A percentile compares a stretch with the other conserved stretches of the same genome.
These are phyloP conservation scores for Masticophis lateralis DNA, from an alignment of 2,797 vertebrate genomes.

Conservation along the genomic window DNA sequence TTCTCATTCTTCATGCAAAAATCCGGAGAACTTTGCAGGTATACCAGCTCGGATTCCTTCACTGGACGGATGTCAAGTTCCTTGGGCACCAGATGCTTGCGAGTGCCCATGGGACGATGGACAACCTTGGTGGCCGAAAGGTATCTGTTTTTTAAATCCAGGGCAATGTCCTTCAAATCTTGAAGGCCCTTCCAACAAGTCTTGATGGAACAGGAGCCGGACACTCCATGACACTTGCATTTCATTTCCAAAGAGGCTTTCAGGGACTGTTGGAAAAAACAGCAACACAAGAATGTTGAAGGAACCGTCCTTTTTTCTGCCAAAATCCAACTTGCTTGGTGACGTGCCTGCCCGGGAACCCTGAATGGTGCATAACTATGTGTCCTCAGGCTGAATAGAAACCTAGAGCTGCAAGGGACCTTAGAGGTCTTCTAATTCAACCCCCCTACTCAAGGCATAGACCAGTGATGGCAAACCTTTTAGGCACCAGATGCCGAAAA, in stretches of 20 bases:
- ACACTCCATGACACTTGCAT: constrained; percentile 98
- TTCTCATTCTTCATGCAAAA: constrained; percentile 95
- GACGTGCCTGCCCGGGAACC: background rate
- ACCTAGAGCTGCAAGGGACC: background rate
- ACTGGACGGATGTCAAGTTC: constrained; percentile 96
- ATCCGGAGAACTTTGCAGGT: constrained; percentile 94
- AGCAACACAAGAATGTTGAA: constrained; percentile 45
- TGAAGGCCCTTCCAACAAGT: constrained; percentile 98
- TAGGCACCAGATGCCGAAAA: too few species aligned
- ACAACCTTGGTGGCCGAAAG: constrained; percentile 97
- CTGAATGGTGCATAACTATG: background rate
- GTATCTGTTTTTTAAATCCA: constrained; percentile 95
- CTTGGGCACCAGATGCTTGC: constrained; percentile 96
- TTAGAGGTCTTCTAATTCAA: background rate
- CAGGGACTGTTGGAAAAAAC: constrained; percentile 77
- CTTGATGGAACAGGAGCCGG: constrained; percentile 96
- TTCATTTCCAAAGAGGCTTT: constrained; percentile 92
- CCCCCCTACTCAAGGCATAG: too few species aligned
- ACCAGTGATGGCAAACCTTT: too few species aligned
- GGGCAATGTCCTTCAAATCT: constrained; percentile 88
- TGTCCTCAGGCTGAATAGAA: background rate
- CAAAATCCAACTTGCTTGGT: background rate
- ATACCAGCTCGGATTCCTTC: constrained; percentile 92
- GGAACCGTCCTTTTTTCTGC: constrained; percentile 3
- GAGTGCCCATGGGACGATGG: constrained; percentile 91